Evolutionary conservation across 1,140 invertebrate genomes (phyloP).

Genomic region (Daktulosphaira vitifoliae): DNA sequence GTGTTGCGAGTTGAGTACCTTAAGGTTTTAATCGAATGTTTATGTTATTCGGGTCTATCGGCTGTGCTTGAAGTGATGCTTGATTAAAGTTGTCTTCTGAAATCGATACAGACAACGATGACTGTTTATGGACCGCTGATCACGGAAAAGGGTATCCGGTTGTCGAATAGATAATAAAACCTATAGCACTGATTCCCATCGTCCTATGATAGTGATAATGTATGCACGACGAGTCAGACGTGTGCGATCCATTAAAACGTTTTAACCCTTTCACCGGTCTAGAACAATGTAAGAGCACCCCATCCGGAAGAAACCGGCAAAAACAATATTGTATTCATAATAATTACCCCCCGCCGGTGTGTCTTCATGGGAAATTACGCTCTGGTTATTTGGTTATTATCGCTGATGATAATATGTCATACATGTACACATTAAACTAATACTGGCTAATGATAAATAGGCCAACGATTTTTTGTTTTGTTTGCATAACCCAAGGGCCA

Average conservation of each 20-base stretch:
- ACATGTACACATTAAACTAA: slow-evolving; percentile 16
- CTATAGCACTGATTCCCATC: too few species aligned
- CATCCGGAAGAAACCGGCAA: slow-evolving; percentile 15
- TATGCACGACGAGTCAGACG: slow-evolving; percentile 22
- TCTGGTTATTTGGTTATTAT: slow-evolving; percentile 33
- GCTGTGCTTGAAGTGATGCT: too few species aligned
- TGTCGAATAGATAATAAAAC: too few species aligned
- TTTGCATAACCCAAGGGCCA: slow-evolving; percentile 6
- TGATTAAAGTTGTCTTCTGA: too few species aligned
- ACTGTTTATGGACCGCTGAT: too few species aligned
- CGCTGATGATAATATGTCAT: slow-evolving; percentile 27
- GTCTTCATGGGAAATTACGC: slow-evolving; percentile 32
- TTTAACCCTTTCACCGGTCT: slow-evolving; percentile 29
- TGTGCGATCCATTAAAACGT: slow-evolving; percentile 29
- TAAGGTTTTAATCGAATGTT: too few species aligned
- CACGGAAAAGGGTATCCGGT: too few species aligned
- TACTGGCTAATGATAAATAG: slow-evolving; percentile 31
- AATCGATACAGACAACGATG: too few species aligned
- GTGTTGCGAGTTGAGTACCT: too few species aligned
- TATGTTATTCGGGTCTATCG: too few species aligned
- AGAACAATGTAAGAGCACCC: slow-evolving; percentile 15
- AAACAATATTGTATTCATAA: slow-evolving; percentile 29
- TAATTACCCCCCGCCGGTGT: slow-evolving; percentile 24
- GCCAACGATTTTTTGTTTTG: slow-evolving; percentile 27
- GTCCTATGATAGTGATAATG: slow-evolving; percentile 10